Evolutionary conservation across 2,113 vertebrate genomes (phyloP), one percentile per base, ranked within the genome.

Genomic region (Gopherus flavomarginatus): DNA sequence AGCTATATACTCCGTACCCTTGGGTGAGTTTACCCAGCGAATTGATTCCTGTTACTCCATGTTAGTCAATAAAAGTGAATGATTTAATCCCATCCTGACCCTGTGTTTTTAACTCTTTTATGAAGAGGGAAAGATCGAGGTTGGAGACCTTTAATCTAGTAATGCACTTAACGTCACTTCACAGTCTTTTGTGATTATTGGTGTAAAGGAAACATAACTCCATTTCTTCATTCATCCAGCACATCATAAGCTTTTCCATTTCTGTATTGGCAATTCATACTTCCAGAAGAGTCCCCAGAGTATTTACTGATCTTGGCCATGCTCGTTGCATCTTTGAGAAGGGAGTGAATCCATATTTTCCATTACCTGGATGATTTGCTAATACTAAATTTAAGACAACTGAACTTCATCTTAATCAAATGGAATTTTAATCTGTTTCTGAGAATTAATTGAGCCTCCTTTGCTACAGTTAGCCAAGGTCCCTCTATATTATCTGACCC

Each of bases 321-420:
- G 79, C 57, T 89, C 44, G 17, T 90, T 96, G 62, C 79, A 0
- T 69, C 38, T 96, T 56, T 83, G 50, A 92, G 88, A 87, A 88
- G 57, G 75, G 50, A 94, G 88, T 54, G 72, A 52, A 47, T 81
- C 81, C 79, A 54, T 54, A 83, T 91, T 94, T 94, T 95, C 94
- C 93, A 90, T 95, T 94, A 96, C 86, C 93, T 2, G 93, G 94
- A 85, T 88, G 17, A 87, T 16, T 83, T 42, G 26, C 92, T 95
- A 57, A 52, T 89, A 94, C 78, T 90, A 96, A 69, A 92, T 90
- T 90, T 94, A 89, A 95, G 93, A 95, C 86, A 93, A 94, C 59
- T 89, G 89, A 96, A 92, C 92, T 96, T 94, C 93, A 62, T 95
- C 78, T 96, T 97, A 88, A 81, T 97, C 95, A 95, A 94, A 91